A percentile compares a stretch with the other conserved stretches of the same genome.
These are phyloP conservation scores for Datnioides undecimradiatus DNA, from an alignment of 2,113 vertebrate species.

Conservation along the genomic window DNA sequence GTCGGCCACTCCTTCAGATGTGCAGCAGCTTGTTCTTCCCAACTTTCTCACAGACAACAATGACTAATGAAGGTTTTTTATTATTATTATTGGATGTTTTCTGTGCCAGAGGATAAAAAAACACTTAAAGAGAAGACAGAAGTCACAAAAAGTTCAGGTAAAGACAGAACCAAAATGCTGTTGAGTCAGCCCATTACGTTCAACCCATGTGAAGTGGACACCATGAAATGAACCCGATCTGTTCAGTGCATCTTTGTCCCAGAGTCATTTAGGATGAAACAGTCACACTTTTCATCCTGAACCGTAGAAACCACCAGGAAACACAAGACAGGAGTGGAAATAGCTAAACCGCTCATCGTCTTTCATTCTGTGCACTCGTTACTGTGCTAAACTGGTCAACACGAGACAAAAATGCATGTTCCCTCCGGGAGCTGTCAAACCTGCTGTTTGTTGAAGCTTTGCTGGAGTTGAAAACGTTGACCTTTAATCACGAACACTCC, in stretches of 20 bases:
- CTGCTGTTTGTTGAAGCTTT: background rate
- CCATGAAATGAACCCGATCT: too few species aligned
- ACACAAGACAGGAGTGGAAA: background rate
- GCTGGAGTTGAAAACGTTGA: background rate
- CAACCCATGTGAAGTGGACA: too few species aligned
- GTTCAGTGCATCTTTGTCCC: too few species aligned
- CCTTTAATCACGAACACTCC: background rate
- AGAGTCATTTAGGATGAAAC: too few species aligned
- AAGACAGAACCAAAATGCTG: background rate
- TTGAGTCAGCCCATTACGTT: background rate
- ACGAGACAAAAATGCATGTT: too few species aligned
- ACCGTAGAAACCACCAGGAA: background rate
- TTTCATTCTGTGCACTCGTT: background rate
- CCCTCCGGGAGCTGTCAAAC: background rate
- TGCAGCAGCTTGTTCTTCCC: conserved; percentile 72
- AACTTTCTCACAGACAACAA: conserved; percentile 48
- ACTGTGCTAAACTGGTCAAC: background rate
- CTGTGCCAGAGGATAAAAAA: background rate
- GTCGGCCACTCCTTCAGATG: conserved; percentile 74
- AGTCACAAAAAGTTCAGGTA: background rate
- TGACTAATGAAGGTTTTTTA: conserved; percentile 19
- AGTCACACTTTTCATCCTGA: too few species aligned
- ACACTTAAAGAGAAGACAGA: background rate
- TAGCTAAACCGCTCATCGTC: background rate
- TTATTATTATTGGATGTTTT: background rate